phyloP scores from a whole-genome alignment of 2,888 invertebrate species.

The Seira sanloemensis region DNA sequence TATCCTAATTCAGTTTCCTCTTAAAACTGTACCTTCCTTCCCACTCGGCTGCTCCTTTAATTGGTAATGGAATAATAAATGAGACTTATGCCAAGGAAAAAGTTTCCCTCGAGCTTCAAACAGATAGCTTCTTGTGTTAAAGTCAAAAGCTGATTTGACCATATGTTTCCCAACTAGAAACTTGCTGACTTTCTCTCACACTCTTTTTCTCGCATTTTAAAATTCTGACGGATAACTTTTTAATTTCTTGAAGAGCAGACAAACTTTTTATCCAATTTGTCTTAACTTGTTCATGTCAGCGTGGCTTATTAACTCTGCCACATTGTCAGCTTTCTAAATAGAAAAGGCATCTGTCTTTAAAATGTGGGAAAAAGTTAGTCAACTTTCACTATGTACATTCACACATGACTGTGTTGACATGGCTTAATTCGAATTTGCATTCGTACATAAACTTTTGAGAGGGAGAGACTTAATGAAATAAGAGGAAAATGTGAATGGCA shows the following conservation, averaged over 20 bases:
- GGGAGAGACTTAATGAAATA: background rate
- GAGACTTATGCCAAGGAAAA: constrained; percentile 20
- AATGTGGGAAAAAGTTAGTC: background rate
- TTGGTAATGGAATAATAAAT: constrained; percentile 66
- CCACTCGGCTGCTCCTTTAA: constrained; percentile 62
- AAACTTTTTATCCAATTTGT: constrained; percentile 53
- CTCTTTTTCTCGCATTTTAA: constrained; percentile 24
- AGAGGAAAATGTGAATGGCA: background rate
- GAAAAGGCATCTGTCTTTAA: background rate
- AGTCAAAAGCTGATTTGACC: background rate
- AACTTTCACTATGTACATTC: background rate
- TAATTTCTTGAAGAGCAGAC: constrained; percentile 55
- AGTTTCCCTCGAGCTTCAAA: background rate
- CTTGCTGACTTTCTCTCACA: background rate
- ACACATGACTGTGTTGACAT: background rate
- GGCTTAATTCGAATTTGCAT: background rate
- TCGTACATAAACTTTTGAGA: background rate
- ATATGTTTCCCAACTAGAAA: background rate
- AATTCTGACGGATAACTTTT: constrained; percentile 52
- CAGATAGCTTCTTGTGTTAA: background rate
- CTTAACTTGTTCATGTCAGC: constrained; percentile 24
- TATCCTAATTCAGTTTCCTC: too few species aligned
- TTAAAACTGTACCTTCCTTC: too few species aligned
- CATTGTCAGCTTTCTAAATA: constrained; percentile 22
- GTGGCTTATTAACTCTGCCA: constrained; percentile 34